Evolutionary conservation across 2,888 invertebrate species (phyloP).

Genomic region (Camponotus fellah): DNA sequence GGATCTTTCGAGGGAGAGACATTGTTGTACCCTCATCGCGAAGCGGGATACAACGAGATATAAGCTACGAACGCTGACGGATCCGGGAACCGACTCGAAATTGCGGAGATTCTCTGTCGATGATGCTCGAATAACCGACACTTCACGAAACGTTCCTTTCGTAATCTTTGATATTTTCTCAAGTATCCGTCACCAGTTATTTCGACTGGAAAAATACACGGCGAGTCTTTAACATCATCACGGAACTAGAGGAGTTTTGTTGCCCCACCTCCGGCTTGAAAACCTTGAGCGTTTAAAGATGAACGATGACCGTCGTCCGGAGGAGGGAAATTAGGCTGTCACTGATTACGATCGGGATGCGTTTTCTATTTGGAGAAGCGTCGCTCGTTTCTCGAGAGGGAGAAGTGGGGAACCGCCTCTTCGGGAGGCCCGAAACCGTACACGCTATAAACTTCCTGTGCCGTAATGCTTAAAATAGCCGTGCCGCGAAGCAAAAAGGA

Average conservation of each 20-base stretch:
- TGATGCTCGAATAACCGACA: conserved; percentile 5
- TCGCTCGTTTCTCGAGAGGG: conserved; percentile 59
- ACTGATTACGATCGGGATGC: conserved; percentile 56
- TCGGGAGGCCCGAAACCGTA: conserved; percentile 64
- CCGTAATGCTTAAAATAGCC: conserved; percentile 78
- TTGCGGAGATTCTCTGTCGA: not conserved
- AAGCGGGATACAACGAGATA: conserved; percentile 19
- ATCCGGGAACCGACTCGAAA: not conserved
- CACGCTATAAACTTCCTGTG: conserved; percentile 79
- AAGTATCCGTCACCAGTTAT: not conserved
- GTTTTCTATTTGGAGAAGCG: conserved; percentile 65
- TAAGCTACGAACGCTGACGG: conserved; percentile 19
- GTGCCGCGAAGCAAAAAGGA: conserved; percentile 61
- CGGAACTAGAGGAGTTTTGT: not conserved
- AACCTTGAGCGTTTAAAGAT: not conserved
- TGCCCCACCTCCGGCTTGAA: not conserved
- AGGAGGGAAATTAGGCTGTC: conserved; percentile 44
- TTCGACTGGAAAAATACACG: not conserved
- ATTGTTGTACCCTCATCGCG: conserved; percentile 50
- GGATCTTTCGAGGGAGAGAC: conserved; percentile 50
- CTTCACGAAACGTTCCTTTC: conserved; percentile 7
- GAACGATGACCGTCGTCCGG: conserved; percentile 23
- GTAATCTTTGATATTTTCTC: not conserved
- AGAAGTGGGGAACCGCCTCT: conserved; percentile 63
- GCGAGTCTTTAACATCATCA: not conserved